These are phyloP conservation scores for Anguilla japonica DNA, from an alignment of 2,113 vertebrate species.

Conservation along the genomic window DNA sequence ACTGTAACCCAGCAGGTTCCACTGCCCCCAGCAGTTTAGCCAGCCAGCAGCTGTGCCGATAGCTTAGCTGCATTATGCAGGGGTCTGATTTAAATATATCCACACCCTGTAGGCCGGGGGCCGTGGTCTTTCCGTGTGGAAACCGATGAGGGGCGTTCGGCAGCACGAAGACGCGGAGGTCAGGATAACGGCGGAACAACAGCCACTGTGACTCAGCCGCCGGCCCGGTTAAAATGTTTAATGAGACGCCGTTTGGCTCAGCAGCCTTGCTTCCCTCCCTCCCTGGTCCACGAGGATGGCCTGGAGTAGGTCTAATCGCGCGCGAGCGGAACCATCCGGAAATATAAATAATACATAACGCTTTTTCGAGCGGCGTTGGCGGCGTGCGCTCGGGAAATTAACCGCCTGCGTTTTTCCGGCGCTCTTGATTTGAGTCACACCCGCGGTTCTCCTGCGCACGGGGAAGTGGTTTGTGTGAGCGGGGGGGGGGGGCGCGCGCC, in stretches of 20 bases:
- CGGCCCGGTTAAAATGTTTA: background rate
- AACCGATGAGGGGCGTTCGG: background rate
- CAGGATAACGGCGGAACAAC: no score
- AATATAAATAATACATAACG: background rate
- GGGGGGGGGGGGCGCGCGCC: no score
- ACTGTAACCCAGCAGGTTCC: background rate
- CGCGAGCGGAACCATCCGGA: background rate
- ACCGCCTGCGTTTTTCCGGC: background rate
- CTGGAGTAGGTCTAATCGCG: background rate
- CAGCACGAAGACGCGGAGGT: background rate
- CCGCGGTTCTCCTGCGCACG: no score
- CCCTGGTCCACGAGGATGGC: background rate
- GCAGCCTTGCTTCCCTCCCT: no score
- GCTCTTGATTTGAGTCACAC: background rate
- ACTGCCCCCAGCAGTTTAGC: background rate
- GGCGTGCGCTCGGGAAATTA: background rate
- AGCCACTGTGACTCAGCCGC: background rate
- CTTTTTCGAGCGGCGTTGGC: background rate
- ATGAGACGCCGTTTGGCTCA: background rate
- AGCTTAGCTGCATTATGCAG: background rate
- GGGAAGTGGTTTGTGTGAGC: no score
- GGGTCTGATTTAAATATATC: background rate
- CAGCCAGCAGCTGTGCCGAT: background rate
- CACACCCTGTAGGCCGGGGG: no score
- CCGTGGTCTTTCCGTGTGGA: no score